Conservation (phyloP, 2,113 vertebrate species). For the Poeciliopsis retropinna region DNA sequence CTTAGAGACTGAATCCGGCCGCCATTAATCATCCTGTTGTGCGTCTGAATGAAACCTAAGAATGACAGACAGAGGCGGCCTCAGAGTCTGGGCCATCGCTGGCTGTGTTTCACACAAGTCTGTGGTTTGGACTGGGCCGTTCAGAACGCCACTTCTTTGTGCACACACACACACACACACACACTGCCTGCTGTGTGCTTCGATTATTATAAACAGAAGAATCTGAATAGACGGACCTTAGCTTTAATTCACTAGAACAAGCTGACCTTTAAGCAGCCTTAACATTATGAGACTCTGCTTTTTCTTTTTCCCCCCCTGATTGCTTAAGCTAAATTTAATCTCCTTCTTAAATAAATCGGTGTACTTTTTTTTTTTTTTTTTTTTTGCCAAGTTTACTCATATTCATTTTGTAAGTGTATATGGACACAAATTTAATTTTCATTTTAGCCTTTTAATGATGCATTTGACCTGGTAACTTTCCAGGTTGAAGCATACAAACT, state of each 20-base stretch:
- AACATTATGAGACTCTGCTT: not conserved
- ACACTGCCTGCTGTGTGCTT: constrained; percentile 27
- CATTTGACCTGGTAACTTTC: not conserved
- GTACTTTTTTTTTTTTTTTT: not conserved
- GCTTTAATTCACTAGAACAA: constrained; percentile 17
- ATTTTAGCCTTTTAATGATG: not conserved
- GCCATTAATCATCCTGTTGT: constrained; percentile 60
- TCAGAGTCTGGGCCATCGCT: constrained; percentile 23
- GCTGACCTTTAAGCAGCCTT: not conserved
- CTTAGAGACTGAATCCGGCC: constrained; percentile 32
- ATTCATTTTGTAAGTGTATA: no score
- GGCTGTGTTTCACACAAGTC: constrained; percentile 57
- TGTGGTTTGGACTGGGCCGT: constrained; percentile 56
- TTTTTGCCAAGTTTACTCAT: not conserved
- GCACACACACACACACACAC: constrained; percentile 5
- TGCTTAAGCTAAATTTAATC: not conserved
- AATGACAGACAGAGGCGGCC: constrained; percentile 47
- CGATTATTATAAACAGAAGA: constrained; percentile 49
- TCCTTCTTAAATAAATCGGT: not conserved
- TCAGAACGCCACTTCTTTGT: constrained; percentile 46
- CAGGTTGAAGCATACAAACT: not conserved
- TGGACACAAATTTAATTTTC: not conserved
- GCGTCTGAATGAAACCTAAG: constrained; percentile 50
- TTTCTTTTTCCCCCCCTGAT: not conserved
- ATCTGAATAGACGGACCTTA: constrained; percentile 8